Conservation (phyloP, 92 coral and sea anemone genomes). For the Hydrozoanthus gracilis region DNA sequence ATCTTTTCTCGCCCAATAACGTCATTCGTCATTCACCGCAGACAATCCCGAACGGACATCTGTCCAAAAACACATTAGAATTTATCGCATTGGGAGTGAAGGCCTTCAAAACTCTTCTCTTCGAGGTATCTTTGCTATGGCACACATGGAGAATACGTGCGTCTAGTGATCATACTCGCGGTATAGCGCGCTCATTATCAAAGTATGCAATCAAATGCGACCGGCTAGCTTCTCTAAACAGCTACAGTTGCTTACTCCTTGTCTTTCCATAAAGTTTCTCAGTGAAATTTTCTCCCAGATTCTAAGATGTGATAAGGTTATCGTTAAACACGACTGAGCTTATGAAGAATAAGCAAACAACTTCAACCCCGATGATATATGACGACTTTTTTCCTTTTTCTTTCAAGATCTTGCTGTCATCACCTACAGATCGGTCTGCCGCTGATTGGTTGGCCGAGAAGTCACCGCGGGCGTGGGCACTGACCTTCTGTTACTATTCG, state of each 20-base stretch:
- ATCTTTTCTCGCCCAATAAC: constrained; percentile 14
- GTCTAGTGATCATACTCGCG: not conserved
- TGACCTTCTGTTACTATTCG: constrained; percentile 45
- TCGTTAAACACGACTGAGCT: not conserved
- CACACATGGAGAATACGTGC: not conserved
- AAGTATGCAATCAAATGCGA: not conserved
- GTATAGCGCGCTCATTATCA: not conserved
- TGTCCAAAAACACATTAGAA: constrained; percentile 36
- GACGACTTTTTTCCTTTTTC: constrained; percentile 40
- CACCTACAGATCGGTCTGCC: constrained; percentile 53
- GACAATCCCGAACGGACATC: constrained; percentile 32
- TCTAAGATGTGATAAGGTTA: constrained; percentile 4
- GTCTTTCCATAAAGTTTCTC: not conserved
- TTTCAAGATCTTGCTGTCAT: constrained; percentile 74
- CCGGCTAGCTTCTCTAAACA: not conserved
- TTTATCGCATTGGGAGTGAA: not conserved
- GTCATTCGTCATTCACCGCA: constrained; percentile 31
- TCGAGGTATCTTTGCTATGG: not conserved
- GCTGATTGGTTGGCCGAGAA: constrained; percentile 70
- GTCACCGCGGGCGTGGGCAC: constrained; percentile 43
- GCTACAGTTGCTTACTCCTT: not conserved
- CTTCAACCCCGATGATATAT: constrained; percentile 15
- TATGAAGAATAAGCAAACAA: constrained; percentile 14
- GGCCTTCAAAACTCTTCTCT: not conserved
- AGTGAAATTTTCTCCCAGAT: constrained; percentile 4